Percentiles rank a stretch among this genome's conserved stretches.
Evolutionary conservation across 2,797 vertebrate genomes (phyloP).

Genomic region (Crocodylus rhombifer): DNA sequence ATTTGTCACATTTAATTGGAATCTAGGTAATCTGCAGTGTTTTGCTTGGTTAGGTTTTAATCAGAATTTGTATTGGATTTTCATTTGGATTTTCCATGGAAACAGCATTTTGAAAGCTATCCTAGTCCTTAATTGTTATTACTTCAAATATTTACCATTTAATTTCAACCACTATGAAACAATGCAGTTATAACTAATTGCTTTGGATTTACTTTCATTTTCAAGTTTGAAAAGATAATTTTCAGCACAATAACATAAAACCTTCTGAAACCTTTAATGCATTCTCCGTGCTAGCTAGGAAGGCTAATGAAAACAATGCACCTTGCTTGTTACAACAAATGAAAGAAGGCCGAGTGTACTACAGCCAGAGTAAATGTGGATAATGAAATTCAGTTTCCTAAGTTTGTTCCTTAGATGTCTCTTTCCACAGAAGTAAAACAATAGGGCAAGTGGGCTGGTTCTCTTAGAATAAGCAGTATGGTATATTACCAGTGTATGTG

Average conservation of each 20-base stretch:
- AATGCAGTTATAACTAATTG: slow-evolving; percentile 49
- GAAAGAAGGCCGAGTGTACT: background rate
- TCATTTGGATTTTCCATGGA: slow-evolving; percentile 70
- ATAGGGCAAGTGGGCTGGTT: background rate
- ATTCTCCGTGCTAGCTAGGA: background rate
- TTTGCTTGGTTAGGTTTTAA: slow-evolving; percentile 78
- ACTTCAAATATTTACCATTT: slow-evolving; percentile 76
- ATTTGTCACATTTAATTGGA: slow-evolving; percentile 81
- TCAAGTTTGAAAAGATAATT: slow-evolving; percentile 60
- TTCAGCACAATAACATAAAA: background rate
- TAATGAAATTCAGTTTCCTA: slow-evolving; percentile 20
- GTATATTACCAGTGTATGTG: slow-evolving; percentile 27
- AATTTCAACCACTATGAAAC: slow-evolving; percentile 60
- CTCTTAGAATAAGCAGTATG: slow-evolving; percentile 10
- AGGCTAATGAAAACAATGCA: slow-evolving; percentile 27
- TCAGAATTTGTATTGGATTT: slow-evolving; percentile 74
- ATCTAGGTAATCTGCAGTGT: slow-evolving; percentile 75
- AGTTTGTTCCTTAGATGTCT: background rate
- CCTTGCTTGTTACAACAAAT: slow-evolving; percentile 6
- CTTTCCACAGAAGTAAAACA: background rate
- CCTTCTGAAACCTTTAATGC: background rate
- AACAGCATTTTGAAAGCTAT: slow-evolving; percentile 68
- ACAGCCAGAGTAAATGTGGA: background rate
- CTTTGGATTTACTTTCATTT: slow-evolving; percentile 57
- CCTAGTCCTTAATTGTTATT: slow-evolving; percentile 62